These are phyloP conservation scores for Hipposideros larvatus DNA, from an alignment of 2,797 vertebrate genomes.

Conservation along the genomic window DNA sequence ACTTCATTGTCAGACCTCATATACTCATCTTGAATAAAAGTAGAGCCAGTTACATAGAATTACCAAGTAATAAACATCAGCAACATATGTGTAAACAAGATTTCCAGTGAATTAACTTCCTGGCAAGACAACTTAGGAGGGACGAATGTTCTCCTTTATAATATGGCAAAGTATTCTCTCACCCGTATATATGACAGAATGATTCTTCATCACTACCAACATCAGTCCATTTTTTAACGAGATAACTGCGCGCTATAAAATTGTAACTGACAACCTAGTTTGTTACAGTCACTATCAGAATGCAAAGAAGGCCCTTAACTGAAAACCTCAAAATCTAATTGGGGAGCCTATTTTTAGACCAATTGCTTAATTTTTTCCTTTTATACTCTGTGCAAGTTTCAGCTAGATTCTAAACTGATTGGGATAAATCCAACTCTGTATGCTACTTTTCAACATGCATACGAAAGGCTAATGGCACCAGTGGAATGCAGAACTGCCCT, in stretches of 20 bases:
- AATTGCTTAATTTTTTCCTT: slow-evolving; percentile 42
- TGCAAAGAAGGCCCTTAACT: slow-evolving; percentile 46
- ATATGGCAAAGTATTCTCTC: slow-evolving; percentile 34
- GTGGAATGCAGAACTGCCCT: slow-evolving; percentile 68
- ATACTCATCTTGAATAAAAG: slow-evolving; percentile 16
- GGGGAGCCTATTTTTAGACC: slow-evolving; percentile 63
- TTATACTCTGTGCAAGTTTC: slow-evolving; percentile 43
- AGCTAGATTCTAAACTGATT: slow-evolving; percentile 69
- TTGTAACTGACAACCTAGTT: slow-evolving; percentile 39
- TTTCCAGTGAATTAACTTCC: slow-evolving; percentile 47
- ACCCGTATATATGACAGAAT: not conserved
- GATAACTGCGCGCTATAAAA: slow-evolving; percentile 35
- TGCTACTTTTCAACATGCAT: slow-evolving; percentile 52
- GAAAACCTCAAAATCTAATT: slow-evolving; percentile 49
- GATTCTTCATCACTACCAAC: slow-evolving; percentile 37
- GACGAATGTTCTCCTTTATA: slow-evolving; percentile 59
- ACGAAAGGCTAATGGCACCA: slow-evolving; percentile 65
- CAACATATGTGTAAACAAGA: slow-evolving; percentile 52
- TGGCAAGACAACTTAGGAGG: slow-evolving; percentile 13
- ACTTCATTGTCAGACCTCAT: too few relatives aligned
- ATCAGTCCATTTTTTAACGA: not conserved
- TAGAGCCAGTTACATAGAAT: slow-evolving; percentile 37
- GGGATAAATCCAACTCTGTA: slow-evolving; percentile 67
- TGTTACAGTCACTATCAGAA: slow-evolving; percentile 59
- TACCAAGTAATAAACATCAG: slow-evolving; percentile 60